These are phyloP conservation scores for Cephus spinipes DNA, from an alignment of 2,888 invertebrate species.

Conservation along the genomic window DNA sequence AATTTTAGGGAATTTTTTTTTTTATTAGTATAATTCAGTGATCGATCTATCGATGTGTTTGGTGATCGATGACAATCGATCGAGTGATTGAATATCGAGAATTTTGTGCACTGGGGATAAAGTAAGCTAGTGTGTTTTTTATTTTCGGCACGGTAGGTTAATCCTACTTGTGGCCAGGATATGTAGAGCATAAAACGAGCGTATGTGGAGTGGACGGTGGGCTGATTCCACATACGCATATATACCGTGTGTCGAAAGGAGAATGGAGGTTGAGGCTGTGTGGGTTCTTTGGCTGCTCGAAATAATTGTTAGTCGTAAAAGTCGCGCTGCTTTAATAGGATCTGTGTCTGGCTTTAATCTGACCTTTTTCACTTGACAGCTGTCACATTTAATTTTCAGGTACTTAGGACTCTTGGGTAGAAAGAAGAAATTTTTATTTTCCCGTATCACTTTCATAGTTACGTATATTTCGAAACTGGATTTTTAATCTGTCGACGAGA, in stretches of 20 bases:
- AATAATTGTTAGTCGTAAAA: conserved; percentile 47
- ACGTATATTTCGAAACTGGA: no score
- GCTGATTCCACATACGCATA: background rate
- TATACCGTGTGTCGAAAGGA: background rate
- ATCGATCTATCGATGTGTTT: no score
- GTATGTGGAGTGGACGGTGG: conserved; percentile 26
- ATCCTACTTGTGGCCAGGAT: conserved; percentile 45
- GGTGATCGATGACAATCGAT: no score
- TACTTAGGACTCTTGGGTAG: no score
- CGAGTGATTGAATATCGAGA: no score
- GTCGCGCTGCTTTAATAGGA: conserved; percentile 4
- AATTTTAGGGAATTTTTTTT: no score
- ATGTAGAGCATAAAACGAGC: conserved; percentile 64
- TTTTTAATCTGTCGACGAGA: no score
- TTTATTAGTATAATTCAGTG: no score
- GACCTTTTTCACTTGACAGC: no score
- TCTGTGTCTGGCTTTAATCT: no score
- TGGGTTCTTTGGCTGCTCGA: conserved; percentile 40
- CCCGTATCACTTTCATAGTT: accelerated
- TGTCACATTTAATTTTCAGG: no score
- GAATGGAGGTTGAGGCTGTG: conserved; percentile 9
- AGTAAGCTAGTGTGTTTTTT: conserved; percentile 61
- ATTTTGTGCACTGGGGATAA: conserved; percentile 10
- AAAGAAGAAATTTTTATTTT: no score
- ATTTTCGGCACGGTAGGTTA: conserved; percentile 61